Percentiles rank a stretch among this genome's conserved stretches.
Evolutionary conservation across 2,797 vertebrate genomes (phyloP).

Genomic region (Sebastes paucispinis): DNA sequence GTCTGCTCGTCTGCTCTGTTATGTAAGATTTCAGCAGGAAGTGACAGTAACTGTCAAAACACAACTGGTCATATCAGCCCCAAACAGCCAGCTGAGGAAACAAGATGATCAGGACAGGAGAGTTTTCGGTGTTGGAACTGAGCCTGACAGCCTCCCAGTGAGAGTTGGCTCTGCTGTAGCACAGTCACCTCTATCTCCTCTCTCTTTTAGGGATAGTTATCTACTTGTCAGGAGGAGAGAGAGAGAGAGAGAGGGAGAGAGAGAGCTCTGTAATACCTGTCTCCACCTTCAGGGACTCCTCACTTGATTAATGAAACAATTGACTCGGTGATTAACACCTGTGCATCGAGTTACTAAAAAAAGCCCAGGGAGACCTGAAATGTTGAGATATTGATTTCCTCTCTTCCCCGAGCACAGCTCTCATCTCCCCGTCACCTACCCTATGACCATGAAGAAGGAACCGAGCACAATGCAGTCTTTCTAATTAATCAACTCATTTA

Average conservation of each 20-base stretch:
- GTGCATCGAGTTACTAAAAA: slow-evolving; percentile 73
- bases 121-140: slow-evolving; percentile 42
- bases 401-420: slow-evolving; percentile 33
- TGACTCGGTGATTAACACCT: slow-evolving; percentile 83
- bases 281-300: slow-evolving; percentile 67
- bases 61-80: slow-evolving; percentile 27
- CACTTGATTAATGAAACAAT: slow-evolving; percentile 83
- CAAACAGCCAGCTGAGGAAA: slow-evolving; percentile 40
- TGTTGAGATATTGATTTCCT: slow-evolving; percentile 74
- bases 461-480: slow-evolving; percentile 18
- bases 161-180: slow-evolving; percentile 62
- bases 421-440: slow-evolving; percentile 30
- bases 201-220: slow-evolving; percentile 68
- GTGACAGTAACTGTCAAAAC: slow-evolving; percentile 52
- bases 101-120: slow-evolving; percentile 49
- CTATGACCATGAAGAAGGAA: slow-evolving; percentile 52
- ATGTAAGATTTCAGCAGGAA: slow-evolving; percentile 25
- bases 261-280: slow-evolving; percentile 51
- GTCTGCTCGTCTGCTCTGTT: slow-evolving; percentile 24
- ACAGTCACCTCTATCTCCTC: slow-evolving; percentile 74
- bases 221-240: slow-evolving; percentile 65
- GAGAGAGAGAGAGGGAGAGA: background rate
- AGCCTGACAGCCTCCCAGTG: slow-evolving; percentile 63
- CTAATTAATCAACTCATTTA: slow-evolving; percentile 67
- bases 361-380: slow-evolving; percentile 66